These are phyloP conservation scores for Tokudaia muenninki DNA, from an alignment of 2,797 vertebrate species.

Conservation along the genomic window DNA sequence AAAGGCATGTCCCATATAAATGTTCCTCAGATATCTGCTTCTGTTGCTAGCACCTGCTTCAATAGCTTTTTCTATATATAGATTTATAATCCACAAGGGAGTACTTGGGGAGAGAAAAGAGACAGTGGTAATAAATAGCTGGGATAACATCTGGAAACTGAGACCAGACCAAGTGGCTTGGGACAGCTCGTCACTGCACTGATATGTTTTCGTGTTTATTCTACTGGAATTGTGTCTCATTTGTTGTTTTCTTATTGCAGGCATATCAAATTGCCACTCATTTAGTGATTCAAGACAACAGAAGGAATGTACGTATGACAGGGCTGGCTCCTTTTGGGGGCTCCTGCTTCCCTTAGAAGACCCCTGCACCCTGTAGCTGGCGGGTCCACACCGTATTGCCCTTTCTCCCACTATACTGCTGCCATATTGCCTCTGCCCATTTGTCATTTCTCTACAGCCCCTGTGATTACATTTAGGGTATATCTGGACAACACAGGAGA, in stretches of 20 bases:
- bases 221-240: background rate
- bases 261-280: background rate
- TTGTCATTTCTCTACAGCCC: background rate
- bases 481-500: background rate
- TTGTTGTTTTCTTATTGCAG: background rate
- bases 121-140: background rate
- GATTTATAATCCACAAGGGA: background rate
- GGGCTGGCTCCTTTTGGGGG: background rate
- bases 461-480: background rate
- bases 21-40: background rate
- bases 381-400: fast-evolving
- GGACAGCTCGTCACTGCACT: background rate
- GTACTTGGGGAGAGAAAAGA: background rate
- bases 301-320: background rate
- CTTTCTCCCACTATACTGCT: background rate
- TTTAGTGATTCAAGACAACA: background rate
- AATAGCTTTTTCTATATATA: background rate
- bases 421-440: background rate
- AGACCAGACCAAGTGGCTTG: background rate
- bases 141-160: background rate
- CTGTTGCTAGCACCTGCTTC: background rate
- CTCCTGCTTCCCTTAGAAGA: background rate
- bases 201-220: background rate
- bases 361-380: background rate
- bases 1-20: background rate